Evolutionary conservation across 2,797 vertebrate genomes (phyloP).

Genomic region (Odontamblyopus lacepedii): DNA sequence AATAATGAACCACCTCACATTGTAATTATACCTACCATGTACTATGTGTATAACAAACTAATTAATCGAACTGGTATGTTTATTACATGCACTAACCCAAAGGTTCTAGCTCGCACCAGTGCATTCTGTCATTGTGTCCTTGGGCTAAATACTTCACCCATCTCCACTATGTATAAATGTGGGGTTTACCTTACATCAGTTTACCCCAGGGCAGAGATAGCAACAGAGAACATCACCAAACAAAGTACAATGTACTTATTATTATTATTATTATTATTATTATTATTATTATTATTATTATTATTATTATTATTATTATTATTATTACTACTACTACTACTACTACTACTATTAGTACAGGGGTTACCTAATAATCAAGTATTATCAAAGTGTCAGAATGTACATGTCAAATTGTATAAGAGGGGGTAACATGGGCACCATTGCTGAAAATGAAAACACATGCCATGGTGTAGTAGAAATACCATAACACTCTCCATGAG

Average conservation of each 20-base stretch:
- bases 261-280: too few relatives aligned
- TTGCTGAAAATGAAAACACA: conserved; percentile 36
- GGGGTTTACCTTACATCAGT: neutral
- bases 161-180: neutral
- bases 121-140: neutral
- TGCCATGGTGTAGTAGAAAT: conserved; percentile 16
- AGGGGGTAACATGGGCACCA: conserved; percentile 27
- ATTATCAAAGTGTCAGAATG: neutral
- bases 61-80: conserved; percentile 41
- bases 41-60: conserved; percentile 41
- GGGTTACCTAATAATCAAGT: too few relatives aligned
- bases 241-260: too few relatives aligned
- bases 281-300: too few relatives aligned
- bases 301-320: neutral
- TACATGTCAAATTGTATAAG: neutral
- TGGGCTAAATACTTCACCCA: neutral
- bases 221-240: too few relatives aligned
- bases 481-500: conserved; percentile 22
- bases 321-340: too few relatives aligned
- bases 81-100: neutral
- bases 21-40: conserved; percentile 36
- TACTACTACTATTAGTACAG: too few relatives aligned
- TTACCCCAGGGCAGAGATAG: too few relatives aligned
- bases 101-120: neutral
- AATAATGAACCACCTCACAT: conserved; percentile 36